phyloP scores from a whole-genome alignment of 2,888 invertebrate genomes.

The Glyphotaelius pellucidus region DNA sequence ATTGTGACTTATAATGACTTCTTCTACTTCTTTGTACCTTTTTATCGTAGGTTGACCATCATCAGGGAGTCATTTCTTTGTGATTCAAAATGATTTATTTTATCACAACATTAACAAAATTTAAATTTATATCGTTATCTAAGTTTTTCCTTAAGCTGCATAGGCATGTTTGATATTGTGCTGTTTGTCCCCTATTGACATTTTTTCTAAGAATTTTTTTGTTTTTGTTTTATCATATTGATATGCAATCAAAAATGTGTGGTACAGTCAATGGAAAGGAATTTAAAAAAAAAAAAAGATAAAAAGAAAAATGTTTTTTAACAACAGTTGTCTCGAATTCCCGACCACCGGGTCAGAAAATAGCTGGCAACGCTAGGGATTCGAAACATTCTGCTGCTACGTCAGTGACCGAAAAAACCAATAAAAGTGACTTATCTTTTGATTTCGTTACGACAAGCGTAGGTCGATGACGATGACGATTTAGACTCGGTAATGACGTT shows the following conservation, averaged over 20 bases:
- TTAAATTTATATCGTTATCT: background rate
- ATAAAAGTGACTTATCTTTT: background rate
- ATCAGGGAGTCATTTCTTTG: too few species aligned
- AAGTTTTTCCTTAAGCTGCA: background rate
- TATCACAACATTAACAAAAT: background rate
- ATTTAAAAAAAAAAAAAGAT: background rate
- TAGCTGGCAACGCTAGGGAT: background rate
- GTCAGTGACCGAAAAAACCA: background rate
- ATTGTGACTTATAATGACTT: background rate
- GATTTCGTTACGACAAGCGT: background rate
- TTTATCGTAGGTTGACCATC: too few species aligned
- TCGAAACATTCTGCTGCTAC: background rate
- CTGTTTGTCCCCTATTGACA: background rate
- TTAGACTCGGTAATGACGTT: too few species aligned
- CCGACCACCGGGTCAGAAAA: background rate
- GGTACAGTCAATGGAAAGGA: background rate
- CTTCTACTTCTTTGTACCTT: background rate
- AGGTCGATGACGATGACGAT: too few species aligned
- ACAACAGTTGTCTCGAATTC: conserved; percentile 2
- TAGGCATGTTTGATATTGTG: background rate
- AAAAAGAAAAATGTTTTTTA: background rate
- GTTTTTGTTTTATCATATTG: background rate
- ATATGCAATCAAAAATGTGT: background rate
- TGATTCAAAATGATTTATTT: too few species aligned
- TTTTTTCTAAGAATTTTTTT: background rate